These are phyloP conservation scores for Ptychodera flava DNA, from an alignment of 35 echinoderm and acorn worm genomes.

Conservation along the genomic window DNA sequence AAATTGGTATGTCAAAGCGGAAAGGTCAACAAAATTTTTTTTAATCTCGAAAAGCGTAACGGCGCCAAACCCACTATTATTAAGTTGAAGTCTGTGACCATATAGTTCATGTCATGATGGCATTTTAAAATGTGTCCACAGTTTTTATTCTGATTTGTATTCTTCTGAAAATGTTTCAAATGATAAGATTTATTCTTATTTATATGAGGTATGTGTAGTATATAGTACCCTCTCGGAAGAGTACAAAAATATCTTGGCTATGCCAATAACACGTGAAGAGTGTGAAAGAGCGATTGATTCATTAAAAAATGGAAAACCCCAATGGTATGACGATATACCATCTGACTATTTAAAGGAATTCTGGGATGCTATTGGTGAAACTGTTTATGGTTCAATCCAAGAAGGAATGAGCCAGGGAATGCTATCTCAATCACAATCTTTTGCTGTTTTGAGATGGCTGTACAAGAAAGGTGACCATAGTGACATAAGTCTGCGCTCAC, in stretches of 20 bases:
- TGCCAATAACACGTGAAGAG: neutral
- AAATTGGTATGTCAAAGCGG: neutral
- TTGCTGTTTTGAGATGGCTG: neutral
- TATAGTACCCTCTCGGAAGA: neutral
- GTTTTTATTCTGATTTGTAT: neutral
- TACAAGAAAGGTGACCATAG: conserved; percentile 11
- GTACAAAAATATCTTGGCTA: neutral
- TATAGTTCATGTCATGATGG: neutral
- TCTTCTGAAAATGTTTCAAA: neutral
- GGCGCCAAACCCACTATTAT: neutral
- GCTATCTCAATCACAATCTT: neutral
- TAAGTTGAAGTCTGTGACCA: neutral
- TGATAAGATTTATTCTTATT: neutral
- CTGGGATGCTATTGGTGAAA: neutral
- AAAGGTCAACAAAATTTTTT: neutral
- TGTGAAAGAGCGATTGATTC: neutral
- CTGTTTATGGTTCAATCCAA: neutral
- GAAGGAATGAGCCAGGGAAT: neutral
- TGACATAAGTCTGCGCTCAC: too few relatives aligned
- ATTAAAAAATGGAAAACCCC: conserved; percentile 8
- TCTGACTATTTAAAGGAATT: neutral
- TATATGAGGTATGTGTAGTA: neutral
- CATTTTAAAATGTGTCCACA: neutral
- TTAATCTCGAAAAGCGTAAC: neutral
- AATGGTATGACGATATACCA: neutral